Evolutionary conservation across 2,113 vertebrate species (phyloP).

Genomic region (Thamnophis sirtalis): DNA sequence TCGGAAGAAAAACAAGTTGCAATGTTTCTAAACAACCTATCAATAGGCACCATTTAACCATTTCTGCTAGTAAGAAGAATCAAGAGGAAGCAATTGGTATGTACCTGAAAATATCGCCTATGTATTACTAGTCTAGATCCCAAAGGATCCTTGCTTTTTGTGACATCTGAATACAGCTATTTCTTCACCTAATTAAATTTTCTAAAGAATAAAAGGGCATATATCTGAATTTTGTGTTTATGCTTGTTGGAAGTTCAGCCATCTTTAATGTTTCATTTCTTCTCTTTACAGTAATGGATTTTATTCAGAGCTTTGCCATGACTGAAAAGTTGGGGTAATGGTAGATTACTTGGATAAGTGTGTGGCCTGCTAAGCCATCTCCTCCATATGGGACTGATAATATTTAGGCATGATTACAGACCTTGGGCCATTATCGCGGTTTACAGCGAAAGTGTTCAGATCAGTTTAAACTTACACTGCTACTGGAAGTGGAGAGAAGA

Average conservation of each 20-base stretch:
- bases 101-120: background rate
- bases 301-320: background rate
- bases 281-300: background rate
- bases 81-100: background rate
- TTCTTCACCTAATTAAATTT: background rate
- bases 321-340: background rate
- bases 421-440: background rate
- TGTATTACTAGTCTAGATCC: background rate
- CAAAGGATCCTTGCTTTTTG: background rate
- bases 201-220: rapidly evolving
- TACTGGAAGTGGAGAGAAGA: slow-evolving; percentile 10
- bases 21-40: background rate
- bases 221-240: background rate
- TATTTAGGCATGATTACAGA: slow-evolving; percentile 16
- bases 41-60: background rate
- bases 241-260: rapidly evolving
- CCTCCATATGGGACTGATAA: background rate
- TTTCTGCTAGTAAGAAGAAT: background rate
- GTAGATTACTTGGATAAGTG: rapidly evolving
- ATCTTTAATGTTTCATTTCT: background rate
- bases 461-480: slow-evolving; percentile 12
- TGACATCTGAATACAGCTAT: background rate
- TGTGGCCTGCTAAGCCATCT: background rate
- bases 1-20: background rate
- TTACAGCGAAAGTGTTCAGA: background rate